These are phyloP conservation scores for Lasiurus cinereus DNA, from an alignment of 2,113 vertebrate species.

Conservation along the genomic window DNA sequence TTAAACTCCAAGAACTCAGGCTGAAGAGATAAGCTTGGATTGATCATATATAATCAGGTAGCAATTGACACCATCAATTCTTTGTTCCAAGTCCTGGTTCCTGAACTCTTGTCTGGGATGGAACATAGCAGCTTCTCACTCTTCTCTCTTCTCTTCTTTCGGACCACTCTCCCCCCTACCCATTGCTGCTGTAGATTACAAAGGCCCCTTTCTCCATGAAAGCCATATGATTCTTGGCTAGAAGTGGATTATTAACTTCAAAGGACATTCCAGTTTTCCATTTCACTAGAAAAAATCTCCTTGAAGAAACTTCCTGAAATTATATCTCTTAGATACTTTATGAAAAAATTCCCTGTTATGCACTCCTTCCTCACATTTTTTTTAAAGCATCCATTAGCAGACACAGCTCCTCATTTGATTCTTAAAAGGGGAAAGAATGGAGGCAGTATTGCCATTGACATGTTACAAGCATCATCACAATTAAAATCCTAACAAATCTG, in stretches of 20 bases:
- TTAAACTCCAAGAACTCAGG: background rate
- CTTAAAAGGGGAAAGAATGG: background rate
- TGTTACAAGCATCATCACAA: background rate
- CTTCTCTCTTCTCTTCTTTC: background rate
- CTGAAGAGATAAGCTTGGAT: background rate
- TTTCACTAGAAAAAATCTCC: background rate
- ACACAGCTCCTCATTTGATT: background rate
- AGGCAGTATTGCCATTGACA: background rate
- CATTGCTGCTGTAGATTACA: background rate
- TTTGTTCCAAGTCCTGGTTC: background rate
- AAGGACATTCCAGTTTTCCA: background rate
- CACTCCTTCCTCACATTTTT: background rate
- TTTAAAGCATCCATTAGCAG: background rate
- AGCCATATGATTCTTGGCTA: background rate
- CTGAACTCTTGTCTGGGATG: background rate
- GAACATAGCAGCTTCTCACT: background rate
- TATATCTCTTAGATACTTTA: background rate
- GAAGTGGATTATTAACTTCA: background rate
- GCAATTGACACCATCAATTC: background rate
- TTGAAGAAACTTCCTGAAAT: constrained; percentile 28
- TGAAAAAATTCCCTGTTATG: background rate
- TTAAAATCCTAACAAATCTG: constrained; percentile 21
- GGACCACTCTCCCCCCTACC: background rate
- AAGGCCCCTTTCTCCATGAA: background rate
- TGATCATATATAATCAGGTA: background rate